Conservation (phyloP, 2,797 vertebrate species). For the Pseudotriccus pelzelni region DNA sequence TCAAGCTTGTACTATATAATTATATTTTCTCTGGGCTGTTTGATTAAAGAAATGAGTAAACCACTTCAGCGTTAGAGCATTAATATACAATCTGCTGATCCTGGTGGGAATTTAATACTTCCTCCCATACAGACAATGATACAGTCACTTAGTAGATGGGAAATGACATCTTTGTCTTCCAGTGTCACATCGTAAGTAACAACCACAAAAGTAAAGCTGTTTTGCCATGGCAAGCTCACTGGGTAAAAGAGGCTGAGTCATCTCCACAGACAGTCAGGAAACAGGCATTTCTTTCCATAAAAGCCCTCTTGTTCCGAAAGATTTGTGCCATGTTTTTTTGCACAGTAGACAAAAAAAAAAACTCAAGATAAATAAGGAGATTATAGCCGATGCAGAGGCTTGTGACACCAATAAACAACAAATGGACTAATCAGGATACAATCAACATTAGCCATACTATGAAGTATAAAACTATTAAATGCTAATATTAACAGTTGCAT, state of each 20-base stretch:
- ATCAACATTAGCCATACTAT: not conserved
- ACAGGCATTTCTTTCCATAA: not conserved
- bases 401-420: not conserved
- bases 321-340: not conserved
- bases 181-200: not conserved
- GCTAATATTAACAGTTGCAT: not conserved
- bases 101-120: not conserved
- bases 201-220: not conserved
- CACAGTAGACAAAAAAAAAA: not conserved
- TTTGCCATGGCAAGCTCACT: not conserved
- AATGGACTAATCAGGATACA: not conserved
- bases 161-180: not conserved
- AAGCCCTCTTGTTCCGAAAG: not conserved
- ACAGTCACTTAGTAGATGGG: not conserved
- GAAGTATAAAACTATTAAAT: not conserved
- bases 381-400: not conserved
- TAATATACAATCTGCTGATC: not conserved
- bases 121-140: not conserved
- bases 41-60: slow-evolving; percentile 42
- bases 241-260: not conserved
- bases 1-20: not conserved
- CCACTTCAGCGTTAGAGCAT: not conserved
- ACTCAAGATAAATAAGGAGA: not conserved
- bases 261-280: not conserved
- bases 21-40: slow-evolving; percentile 20